These are phyloP conservation scores for Philaethria dido DNA, from an alignment of 2,888 invertebrate species.

Conservation along the genomic window DNA sequence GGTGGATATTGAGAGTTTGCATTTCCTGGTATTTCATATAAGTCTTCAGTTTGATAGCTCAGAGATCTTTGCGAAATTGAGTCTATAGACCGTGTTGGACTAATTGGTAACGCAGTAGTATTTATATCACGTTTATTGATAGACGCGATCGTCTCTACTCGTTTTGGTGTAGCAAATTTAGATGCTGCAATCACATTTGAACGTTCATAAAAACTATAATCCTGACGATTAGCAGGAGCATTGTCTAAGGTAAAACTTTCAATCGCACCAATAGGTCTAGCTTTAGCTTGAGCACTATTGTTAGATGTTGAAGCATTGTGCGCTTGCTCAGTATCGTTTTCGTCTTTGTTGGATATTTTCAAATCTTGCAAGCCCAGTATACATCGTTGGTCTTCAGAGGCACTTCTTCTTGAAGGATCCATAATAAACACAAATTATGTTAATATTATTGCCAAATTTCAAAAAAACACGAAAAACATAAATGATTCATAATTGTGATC, in stretches of 20 bases:
- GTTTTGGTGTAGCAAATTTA: constrained; percentile 90
- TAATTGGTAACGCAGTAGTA: constrained; percentile 70
- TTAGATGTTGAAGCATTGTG: constrained; percentile 70
- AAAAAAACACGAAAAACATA: constrained; percentile 45
- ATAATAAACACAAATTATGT: constrained; percentile 49
- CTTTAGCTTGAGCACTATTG: constrained; percentile 71
- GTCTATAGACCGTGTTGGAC: constrained; percentile 85
- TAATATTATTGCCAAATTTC: constrained; percentile 36
- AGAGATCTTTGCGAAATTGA: constrained; percentile 85
- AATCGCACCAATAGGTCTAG: constrained; percentile 85
- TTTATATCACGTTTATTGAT: constrained; percentile 73
- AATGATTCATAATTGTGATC: constrained; percentile 52
- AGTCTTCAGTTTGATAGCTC: constrained; percentile 75
- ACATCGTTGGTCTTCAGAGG: constrained; percentile 74
- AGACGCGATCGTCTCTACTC: constrained; percentile 86
- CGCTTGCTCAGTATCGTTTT: constrained; percentile 80
- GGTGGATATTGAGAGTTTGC: constrained; percentile 70
- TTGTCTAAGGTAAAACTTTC: constrained; percentile 86
- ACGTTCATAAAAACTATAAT: constrained; percentile 85
- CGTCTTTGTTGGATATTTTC: constrained; percentile 79
- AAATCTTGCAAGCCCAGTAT: constrained; percentile 80
- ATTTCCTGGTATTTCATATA: constrained; percentile 76
- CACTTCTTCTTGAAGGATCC: constrained; percentile 75
- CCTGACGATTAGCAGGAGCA: constrained; percentile 72
- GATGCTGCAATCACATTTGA: constrained; percentile 90